phyloP scores from a whole-genome alignment of 2,113 vertebrate genomes.

The Casuarius casuarius region DNA sequence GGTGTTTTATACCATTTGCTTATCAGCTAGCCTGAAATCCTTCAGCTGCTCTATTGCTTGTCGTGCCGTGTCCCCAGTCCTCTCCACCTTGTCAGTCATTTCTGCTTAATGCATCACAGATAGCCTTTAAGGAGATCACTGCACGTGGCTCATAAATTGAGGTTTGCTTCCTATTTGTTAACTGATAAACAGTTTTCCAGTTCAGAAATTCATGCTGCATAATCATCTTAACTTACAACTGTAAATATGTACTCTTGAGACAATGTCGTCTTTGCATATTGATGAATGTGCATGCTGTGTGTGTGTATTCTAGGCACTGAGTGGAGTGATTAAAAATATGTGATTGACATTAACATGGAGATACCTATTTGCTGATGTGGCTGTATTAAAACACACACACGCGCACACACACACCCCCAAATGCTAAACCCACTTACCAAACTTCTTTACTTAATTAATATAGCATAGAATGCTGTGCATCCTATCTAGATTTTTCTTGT shows the following conservation, averaged over 20 bases:
- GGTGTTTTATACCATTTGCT: neutral
- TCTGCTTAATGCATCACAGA: conserved; percentile 9
- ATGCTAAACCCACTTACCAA: neutral
- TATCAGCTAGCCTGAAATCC: conserved; percentile 44
- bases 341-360: conserved; percentile 36
- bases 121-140: conserved; percentile 14
- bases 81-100: conserved; percentile 32
- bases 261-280: conserved; percentile 58
- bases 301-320: neutral
- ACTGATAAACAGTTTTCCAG: conserved; percentile 32
- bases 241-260: conserved; percentile 54
- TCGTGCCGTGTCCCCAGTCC: neutral
- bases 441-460: neutral
- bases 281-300: conserved; percentile 37
- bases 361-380: conserved; percentile 22
- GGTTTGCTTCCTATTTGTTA: neutral
- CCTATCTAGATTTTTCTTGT: neutral
- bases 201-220: conserved; percentile 31
- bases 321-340: conserved; percentile 19
- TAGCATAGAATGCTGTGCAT: neutral
- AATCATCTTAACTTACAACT: conserved; percentile 47
- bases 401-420: neutral
- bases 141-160: neutral
- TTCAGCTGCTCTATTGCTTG: neutral
- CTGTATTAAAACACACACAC: neutral